A percentile compares a stretch with the other conserved stretches of the same genome.
These are phyloP conservation scores for Pangasius macronema DNA, from an alignment of 2,797 vertebrate species.

Conservation along the genomic window DNA sequence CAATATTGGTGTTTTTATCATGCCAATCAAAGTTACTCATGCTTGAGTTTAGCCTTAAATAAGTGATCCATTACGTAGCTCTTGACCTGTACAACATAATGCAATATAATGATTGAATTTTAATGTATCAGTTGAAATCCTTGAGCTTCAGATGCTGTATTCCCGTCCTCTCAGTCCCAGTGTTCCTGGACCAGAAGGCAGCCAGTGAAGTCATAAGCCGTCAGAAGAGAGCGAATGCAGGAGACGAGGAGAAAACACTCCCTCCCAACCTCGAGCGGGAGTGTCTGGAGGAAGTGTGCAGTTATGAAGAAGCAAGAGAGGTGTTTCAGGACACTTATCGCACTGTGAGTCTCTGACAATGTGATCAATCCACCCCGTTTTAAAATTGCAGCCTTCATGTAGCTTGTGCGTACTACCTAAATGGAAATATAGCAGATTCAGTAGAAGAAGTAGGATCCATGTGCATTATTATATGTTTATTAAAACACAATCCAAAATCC, in stretches of 20 bases:
- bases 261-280: constrained; percentile 71
- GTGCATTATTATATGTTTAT: too few species aligned
- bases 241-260: constrained; percentile 44
- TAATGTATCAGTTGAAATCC: background rate
- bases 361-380: background rate
- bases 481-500: background rate
- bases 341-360: constrained; percentile 65
- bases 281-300: constrained; percentile 78
- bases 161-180: background rate
- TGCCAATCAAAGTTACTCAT: background rate
- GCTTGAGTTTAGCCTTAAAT: background rate
- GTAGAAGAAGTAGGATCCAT: background rate
- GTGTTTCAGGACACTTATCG: constrained; percentile 78
- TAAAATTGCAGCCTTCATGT: background rate
- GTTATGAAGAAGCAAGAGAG: constrained; percentile 75
- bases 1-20: background rate
- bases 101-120: background rate
- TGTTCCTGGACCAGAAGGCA: constrained; percentile 72
- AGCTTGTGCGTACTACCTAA: background rate
- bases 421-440: background rate
- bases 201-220: constrained; percentile 72
- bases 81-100: background rate
- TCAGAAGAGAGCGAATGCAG: constrained; percentile 66
- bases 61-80: background rate
- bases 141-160: background rate